phyloP scores from a whole-genome alignment of 2,113 vertebrate genomes.

The Ahaetulla prasina region DNA sequence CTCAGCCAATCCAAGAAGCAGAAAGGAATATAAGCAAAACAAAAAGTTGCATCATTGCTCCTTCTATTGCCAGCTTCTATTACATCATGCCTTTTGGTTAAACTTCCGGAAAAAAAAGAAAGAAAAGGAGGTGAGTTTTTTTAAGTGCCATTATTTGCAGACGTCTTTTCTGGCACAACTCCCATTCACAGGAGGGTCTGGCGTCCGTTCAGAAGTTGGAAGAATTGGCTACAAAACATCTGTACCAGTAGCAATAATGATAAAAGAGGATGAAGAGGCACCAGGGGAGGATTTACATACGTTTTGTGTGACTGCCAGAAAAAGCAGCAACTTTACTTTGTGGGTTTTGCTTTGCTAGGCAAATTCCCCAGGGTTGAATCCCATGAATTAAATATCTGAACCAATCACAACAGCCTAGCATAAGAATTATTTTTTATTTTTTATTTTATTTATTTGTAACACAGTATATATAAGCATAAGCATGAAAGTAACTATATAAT shows the following conservation, averaged over 20 bases:
- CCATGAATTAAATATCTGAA: slow-evolving; percentile 58
- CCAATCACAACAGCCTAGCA: slow-evolving; percentile 32
- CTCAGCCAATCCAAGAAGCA: background rate
- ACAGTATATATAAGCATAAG: too few species aligned
- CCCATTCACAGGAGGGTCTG: background rate
- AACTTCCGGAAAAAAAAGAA: background rate
- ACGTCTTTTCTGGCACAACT: background rate
- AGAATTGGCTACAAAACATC: slow-evolving; percentile 31
- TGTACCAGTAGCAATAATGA: slow-evolving; percentile 43
- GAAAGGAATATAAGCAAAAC: background rate
- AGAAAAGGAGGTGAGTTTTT: background rate
- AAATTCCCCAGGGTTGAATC: slow-evolving; percentile 55
- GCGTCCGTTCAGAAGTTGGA: slow-evolving; percentile 20
- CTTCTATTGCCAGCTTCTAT: background rate
- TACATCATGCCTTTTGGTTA: background rate
- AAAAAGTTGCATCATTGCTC: background rate
- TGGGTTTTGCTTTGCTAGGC: slow-evolving; percentile 47
- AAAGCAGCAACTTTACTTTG: slow-evolving; percentile 43
- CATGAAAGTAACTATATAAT: too few species aligned
- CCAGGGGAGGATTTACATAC: slow-evolving; percentile 46
- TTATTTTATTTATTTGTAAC: too few species aligned
- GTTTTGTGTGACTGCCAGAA: slow-evolving; percentile 54
- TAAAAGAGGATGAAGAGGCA: slow-evolving; percentile 37
- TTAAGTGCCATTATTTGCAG: background rate
- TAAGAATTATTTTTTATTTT: too few species aligned